Base-by-base conservation (phyloP, 2,113 vertebrate species). In the Vulpes lagopus region DNA sequence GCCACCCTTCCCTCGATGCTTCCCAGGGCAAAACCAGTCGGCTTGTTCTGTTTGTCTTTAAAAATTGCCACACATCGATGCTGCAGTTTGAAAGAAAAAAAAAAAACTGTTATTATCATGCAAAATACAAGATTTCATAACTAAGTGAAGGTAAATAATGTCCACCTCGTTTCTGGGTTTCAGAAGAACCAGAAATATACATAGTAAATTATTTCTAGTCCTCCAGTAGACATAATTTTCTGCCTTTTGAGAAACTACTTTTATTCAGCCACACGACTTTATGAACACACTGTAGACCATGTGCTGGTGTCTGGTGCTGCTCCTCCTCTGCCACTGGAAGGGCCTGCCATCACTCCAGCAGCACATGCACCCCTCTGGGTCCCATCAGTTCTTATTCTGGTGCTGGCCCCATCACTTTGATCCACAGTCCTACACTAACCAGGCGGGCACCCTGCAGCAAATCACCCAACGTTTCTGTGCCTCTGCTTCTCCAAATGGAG, bases 1-100 rank as follows among this genome's bases (percentile, higher is more conserved):
- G 99, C 99, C 90, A 99, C 99, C 98, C 99, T 98, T 27, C 99
- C 99, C 98, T 99, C 99, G 20, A 99, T 99, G 93, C 99, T 99
- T 89, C 99, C 99, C 98, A 99, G 98, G 32, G 99, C 99, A 98
- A 99, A 99, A 30, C 99, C 99, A 15, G 99, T 99, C 0, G 99
- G 99, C 96, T 99, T 99, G 98, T 99, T 99, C 98, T 99, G 99
- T 98, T 99, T 99, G 98, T 99, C 99, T 98, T 99, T 99, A 98
- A 99, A 99, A 98, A 99, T 99, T 93, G 99, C 99, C 76, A 99
- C 99, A 97, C 99, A 99, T n/a, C 99, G 99, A 97, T 99, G 99
- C 99, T 99, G 88, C 15, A 93, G 79, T 97, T 74, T 12, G 89
- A 88, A 92, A 95, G 5, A 93, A 2, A 95, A 2, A 92, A 2